These are phyloP conservation scores for Arion vulgaris DNA, from an alignment of 1,140 invertebrate species.

Conservation along the genomic window DNA sequence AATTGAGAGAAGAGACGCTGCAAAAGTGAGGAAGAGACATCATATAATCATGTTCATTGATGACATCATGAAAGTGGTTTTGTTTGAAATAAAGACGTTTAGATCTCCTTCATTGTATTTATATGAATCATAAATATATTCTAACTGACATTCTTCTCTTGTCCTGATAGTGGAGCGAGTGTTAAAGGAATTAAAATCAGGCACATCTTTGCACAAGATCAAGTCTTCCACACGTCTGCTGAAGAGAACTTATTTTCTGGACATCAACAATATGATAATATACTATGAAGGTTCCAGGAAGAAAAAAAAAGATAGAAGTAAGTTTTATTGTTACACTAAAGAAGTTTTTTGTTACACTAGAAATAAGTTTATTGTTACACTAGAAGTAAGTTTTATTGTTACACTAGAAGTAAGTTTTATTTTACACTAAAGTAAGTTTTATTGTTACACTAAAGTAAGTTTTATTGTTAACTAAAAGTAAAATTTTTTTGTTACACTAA, in stretches of 20 bases:
- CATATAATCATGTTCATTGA: neutral
- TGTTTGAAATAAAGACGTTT: neutral
- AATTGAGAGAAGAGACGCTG: too few species aligned
- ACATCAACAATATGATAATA: slow-evolving; percentile 56
- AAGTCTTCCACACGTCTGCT: slow-evolving; percentile 54
- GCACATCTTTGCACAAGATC: slow-evolving; percentile 52
- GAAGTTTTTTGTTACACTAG: too few species aligned
- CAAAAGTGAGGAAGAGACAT: neutral
- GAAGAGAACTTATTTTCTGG: slow-evolving; percentile 54
- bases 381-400: too few species aligned
- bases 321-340: too few species aligned
- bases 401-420: too few species aligned
- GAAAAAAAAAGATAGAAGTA: slow-evolving; percentile 47
- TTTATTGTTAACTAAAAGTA: too few species aligned
- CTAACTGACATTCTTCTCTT: slow-evolving; percentile 22
- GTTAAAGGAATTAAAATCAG: slow-evolving; percentile 46
- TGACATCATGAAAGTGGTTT: neutral
- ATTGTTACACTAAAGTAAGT: too few species aligned
- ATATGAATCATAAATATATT: slow-evolving; percentile 26
- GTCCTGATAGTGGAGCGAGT: slow-evolving; percentile 54
- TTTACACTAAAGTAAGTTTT: too few species aligned
- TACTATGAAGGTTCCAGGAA: slow-evolving; percentile 56
- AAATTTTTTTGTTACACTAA: too few species aligned
- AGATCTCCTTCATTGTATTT: too few species aligned
- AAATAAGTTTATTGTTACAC: too few species aligned